Evolutionary conservation across 2,113 vertebrate species (phyloP), one percentile per base, ranked within the genome.

Genomic region (Pungitius pungitius): DNA sequence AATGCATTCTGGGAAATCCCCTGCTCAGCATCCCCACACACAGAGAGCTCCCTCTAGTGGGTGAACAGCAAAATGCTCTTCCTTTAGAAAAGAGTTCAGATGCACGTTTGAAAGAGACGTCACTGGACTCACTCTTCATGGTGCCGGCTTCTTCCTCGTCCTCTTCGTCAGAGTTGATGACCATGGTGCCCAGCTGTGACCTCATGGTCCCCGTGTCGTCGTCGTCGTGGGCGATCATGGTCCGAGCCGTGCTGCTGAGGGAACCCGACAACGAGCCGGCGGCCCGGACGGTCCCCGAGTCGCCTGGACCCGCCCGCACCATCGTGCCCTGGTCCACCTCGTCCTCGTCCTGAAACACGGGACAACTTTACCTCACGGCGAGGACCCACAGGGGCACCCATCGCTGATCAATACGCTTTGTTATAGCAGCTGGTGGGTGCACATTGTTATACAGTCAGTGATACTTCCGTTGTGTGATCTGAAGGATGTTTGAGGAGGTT

Each of bases 111-210:
- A 35, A 35, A 35, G 30, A 30, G 40, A 42, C 1, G n/a, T 43
- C 14, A 17, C 14, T 6, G 3, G 0, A 3, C 89, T 89, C 85
- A 77, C 96, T 94, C 93, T 97, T 99, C 96, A 99, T 99, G 2
- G 97, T 99, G 9, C 97, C 96, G 0, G 93, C 95, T 12, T 92
- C 92, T 14, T 94, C 95, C 9, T 95, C 95, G 0, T 96, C 97
- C 9, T 96, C 95, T 0, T 97, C 96, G 8, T 97, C 96, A 3
- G 86, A 90, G 86, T 97, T 97, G 88, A 99, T 97, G 83, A 98
- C 95, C 97, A 98, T 97, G 54, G 97, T 99, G 47, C 96, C 97
- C 81, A 99, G 80, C 78, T 95, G 95, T 0, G 92, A 95, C 11
- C 92, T 91, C 93, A 98, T 84, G 1, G 95, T 97, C 60, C 93